Conservation (phyloP, 2,797 vertebrate genomes). For the Danio jaintianensis region DNA sequence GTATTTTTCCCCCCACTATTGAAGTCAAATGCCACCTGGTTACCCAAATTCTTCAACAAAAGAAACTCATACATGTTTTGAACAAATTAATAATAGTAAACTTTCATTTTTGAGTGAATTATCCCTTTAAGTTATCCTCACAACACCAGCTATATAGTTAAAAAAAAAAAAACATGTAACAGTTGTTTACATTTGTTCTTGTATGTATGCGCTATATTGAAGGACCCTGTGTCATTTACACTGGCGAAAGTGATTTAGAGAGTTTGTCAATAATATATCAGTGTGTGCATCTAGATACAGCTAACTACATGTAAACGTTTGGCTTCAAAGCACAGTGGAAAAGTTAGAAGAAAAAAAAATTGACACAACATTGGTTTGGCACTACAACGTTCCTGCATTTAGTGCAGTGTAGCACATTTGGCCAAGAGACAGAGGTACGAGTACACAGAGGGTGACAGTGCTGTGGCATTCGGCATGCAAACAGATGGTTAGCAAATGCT, state of each 20-base stretch:
- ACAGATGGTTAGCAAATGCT: constrained; percentile 33
- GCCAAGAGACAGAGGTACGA: constrained; percentile 28
- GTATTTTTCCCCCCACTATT: too few relatives aligned
- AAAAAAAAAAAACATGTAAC: not conserved
- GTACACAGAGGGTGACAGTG: constrained; percentile 19
- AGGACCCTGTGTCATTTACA: constrained; percentile 5
- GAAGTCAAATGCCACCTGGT: too few relatives aligned
- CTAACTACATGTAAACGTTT: constrained; percentile 8
- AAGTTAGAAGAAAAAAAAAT: constrained; percentile 24
- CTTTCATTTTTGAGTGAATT: too few relatives aligned
- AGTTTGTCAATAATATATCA: too few relatives aligned
- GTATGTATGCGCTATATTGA: not conserved
- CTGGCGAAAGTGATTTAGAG: not conserved
- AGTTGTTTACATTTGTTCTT: not conserved
- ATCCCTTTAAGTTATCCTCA: not conserved
- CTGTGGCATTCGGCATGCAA: constrained; percentile 43
- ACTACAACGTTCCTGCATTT: constrained; percentile 33
- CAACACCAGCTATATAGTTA: constrained; percentile 4
- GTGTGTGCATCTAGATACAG: not conserved
- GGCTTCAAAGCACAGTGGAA: constrained; percentile 23
- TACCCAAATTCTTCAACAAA: too few relatives aligned
- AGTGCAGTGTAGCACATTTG: constrained; percentile 35
- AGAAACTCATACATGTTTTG: too few relatives aligned
- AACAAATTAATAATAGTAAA: too few relatives aligned
- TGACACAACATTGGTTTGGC: constrained; percentile 26